Percentiles rank a stretch among this genome's conserved stretches.
phyloP scores from a whole-genome alignment of 2,797 vertebrate species.

The Parauchenoglanis punctatus region DNA sequence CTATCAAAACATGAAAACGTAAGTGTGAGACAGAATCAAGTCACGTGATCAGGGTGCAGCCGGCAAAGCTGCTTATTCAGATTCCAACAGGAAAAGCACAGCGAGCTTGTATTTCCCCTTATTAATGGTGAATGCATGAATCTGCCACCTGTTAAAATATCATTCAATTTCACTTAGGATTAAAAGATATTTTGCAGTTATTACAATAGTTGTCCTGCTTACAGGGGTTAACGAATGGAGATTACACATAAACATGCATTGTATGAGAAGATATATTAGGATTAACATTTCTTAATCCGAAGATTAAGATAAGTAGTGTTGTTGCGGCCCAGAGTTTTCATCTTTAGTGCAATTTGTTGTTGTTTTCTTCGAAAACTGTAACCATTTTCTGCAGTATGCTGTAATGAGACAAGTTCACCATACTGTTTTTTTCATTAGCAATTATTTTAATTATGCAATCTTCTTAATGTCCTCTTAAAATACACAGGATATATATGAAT shows the following conservation, averaged over 20 bases:
- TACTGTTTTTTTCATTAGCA: constrained; percentile 1
- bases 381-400: background rate
- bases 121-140: constrained; percentile 29
- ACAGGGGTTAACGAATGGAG: background rate
- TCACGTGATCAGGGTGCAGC: constrained; percentile 27
- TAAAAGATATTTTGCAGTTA: background rate
- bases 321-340: background rate
- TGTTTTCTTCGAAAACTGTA: background rate
- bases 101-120: background rate
- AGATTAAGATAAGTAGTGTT: background rate
- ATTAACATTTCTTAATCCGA: background rate
- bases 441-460: background rate
- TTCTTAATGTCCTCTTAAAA: background rate
- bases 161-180: constrained; percentile 10
- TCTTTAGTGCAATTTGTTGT: background rate
- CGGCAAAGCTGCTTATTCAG: background rate
- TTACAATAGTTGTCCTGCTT: background rate
- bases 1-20: background rate
- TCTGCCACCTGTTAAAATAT: constrained; percentile 3
- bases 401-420: background rate
- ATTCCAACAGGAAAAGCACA: background rate
- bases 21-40: constrained; percentile 9
- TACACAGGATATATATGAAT: background rate
- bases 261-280: background rate
- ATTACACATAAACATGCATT: background rate